Evolutionary conservation across 2,888 invertebrate species (phyloP).

Genomic region (Pocota personata): DNA sequence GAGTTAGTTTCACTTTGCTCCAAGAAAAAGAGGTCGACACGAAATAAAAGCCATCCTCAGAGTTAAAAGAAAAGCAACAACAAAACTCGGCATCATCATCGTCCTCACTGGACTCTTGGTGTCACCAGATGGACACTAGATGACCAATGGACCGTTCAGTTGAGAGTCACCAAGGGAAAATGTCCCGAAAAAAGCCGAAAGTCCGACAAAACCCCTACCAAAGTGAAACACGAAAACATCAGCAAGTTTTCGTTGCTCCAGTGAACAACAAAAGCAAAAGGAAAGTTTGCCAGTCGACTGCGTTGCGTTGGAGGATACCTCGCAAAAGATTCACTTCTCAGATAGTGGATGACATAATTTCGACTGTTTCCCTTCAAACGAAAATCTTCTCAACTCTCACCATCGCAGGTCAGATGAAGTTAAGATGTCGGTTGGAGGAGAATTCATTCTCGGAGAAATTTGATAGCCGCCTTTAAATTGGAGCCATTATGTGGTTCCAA

Average conservation of each 20-base stretch:
- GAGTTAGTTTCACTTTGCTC: slow-evolving; percentile 9
- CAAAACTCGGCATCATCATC: slow-evolving; percentile 37
- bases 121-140: slow-evolving; percentile 58
- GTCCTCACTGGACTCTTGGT: slow-evolving; percentile 13
- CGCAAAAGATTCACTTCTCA: slow-evolving; percentile 29
- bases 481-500: slow-evolving; percentile 65
- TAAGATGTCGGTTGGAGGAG: slow-evolving; percentile 4
- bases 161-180: slow-evolving; percentile 4
- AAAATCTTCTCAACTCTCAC: not conserved
- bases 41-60: slow-evolving; percentile 6
- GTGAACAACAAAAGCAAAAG: slow-evolving; percentile 1
- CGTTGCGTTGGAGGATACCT: slow-evolving; percentile 21
- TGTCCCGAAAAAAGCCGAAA: not conserved
- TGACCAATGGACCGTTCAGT: slow-evolving; percentile 20
- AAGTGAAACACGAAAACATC: slow-evolving; percentile 12
- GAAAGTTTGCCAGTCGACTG: slow-evolving; percentile 36
- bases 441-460: slow-evolving; percentile 33
- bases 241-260: not conserved
- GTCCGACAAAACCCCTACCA: not conserved
- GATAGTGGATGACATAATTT: slow-evolving; percentile 46
- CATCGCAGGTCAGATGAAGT: not conserved
- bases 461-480: slow-evolving; percentile 63
- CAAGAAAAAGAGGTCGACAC: not conserved
- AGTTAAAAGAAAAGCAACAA: not conserved
- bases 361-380: not conserved